Base-by-base conservation (phyloP, 2,888 invertebrate species). In the Stenodera caucasica region DNA sequence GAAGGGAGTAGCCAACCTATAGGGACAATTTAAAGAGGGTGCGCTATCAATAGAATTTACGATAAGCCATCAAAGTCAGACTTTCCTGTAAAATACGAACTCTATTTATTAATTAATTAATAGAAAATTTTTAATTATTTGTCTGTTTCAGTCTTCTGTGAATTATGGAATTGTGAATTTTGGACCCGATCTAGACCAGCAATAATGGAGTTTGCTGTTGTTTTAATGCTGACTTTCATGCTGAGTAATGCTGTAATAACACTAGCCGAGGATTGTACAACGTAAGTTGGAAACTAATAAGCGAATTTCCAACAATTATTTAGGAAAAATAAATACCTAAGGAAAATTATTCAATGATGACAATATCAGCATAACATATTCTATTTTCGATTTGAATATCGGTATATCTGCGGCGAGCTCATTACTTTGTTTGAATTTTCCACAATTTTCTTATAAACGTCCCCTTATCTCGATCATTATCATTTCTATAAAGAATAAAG, bases 191-290 rank as follows among this genome's bases (percentile, higher is more conserved):
- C 23, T 1, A 45, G 12, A 12, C 12, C 45, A 45, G 23, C 45
- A 45, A 70, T 68, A 71, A 75, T 74, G 74, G 70, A 67, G 69
- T 64, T 69, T 62, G 57, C 67, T 67, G 68, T 26, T 26, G 5
- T 67, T 52, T 61, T 71, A 62, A 66, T 72, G 67, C 67, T 71
- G 63, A 62, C 68, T 40, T 62, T 75, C 69, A 67, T 75, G 68
- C 72, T 75, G 68, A 65, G 67, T 59, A 64, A 67, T 56, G 65
- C 63, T 60, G 68, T 66, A 58, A 65, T 66, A 60, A 66, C 71
- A 58, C 64, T 57, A 52, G 75, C 74, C 26, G 75, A 77, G 61
- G 77, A 76, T 63, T 77, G 77, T 69, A 75, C 72, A 59, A 77
- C 75, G 77, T 77, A 72, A 77, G 77, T 77, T 21, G 6, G 0